A percentile compares a stretch with the other conserved stretches of the same genome.
These are phyloP conservation scores for Aphidoletes aphidimyza DNA, from an alignment of 2,888 invertebrate species.

Conservation along the genomic window DNA sequence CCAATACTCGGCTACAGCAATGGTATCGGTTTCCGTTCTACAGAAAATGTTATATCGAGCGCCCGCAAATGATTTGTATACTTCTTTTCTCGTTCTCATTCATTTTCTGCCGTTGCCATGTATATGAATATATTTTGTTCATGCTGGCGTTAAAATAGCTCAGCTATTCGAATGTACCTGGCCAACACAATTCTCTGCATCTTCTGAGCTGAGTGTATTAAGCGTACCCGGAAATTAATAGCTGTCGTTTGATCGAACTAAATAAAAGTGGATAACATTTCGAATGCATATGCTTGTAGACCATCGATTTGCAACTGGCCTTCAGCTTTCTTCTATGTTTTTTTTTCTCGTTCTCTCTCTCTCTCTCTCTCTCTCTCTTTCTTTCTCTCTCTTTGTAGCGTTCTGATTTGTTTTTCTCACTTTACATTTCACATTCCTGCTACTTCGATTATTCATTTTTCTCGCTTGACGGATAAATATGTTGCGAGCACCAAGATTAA, in stretches of 20 bases:
- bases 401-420: neutral
- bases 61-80: neutral
- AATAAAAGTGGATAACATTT: neutral
- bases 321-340: no score
- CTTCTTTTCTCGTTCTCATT: no score
- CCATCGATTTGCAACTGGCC: neutral
- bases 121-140: neutral
- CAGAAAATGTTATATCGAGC: neutral
- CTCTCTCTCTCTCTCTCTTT: no score
- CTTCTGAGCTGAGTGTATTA: neutral
- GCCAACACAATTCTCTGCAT: neutral
- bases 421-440: neutral
- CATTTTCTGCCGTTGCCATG: no score
- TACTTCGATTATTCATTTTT: neutral
- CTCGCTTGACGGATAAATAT: neutral
- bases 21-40: neutral
- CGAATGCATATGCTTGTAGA: neutral
- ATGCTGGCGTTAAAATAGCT: neutral
- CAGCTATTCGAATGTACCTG: neutral
- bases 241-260: neutral
- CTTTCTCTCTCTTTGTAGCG: neutral
- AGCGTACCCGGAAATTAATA: constrained; percentile 17
- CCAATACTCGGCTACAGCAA: neutral
- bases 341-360: no score
- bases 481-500: neutral